phyloP scores from a whole-genome alignment of 2,113 vertebrate species.

The Gymnogyps californianus region DNA sequence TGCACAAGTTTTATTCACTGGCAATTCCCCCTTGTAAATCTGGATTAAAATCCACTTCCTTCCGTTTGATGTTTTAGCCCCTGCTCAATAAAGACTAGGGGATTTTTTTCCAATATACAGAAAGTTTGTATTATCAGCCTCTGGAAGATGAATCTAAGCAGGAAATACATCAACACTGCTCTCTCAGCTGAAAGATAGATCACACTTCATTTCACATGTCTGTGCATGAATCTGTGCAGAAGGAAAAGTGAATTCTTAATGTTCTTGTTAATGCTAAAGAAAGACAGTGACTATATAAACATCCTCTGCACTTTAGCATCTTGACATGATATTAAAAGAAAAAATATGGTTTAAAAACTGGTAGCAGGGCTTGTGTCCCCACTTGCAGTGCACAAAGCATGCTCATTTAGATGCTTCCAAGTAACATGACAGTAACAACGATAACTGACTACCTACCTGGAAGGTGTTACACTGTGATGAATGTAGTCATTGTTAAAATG shows the following conservation, averaged over 20 bases:
- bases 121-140: not conserved
- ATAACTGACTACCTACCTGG: not conserved
- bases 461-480: not conserved
- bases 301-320: not conserved
- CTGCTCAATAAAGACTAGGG: not conserved
- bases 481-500: not conserved
- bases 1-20: not conserved
- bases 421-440: not conserved
- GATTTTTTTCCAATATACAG: not conserved
- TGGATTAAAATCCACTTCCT: not conserved
- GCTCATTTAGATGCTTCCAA: not conserved
- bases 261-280: not conserved
- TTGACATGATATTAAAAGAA: not conserved
- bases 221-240: not conserved
- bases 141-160: not conserved
- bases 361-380: not conserved
- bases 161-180: not conserved
- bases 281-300: not conserved
- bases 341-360: not conserved
- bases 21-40: not conserved
- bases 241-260: not conserved
- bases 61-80: not conserved
- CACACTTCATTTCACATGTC: not conserved
- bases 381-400: not conserved
- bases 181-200: not conserved